Evolutionary conservation across 2,113 vertebrate genomes (phyloP), one percentile per base, ranked within the genome.

Genomic region (Mohoua ochrocephala): DNA sequence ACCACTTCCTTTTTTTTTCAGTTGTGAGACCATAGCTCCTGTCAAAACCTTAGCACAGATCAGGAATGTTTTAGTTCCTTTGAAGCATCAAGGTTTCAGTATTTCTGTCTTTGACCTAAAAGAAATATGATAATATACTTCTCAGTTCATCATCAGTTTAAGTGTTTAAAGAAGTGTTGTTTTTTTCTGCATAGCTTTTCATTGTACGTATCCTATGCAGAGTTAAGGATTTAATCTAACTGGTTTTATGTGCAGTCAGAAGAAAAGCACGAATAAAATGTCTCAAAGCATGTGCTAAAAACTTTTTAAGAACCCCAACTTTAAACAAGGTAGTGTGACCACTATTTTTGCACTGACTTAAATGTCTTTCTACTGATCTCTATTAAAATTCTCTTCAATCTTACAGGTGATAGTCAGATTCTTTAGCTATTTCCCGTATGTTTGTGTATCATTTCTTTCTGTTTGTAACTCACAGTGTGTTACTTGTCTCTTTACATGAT

Each of bases 401-500:
- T 85, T 41, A 14, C 4, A 61, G 6, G 5, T 12, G 7, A 35
- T 49, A 9, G n/a, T 77, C 21, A 88, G 30, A n/a, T 35, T 80
- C 6, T 42, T 74, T 67, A 52, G 5, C 3, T 53, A 69, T 73
- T 75, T 73, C 6, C 7, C 0, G 2, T 81, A 69, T 41, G 3
- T 64, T 54, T 85, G 7, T 76, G 4, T 42, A 45, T 67, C 0
- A 50, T 83, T 85, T 95, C 3, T 54, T 96, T 91, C 39, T 83
- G 3, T 65, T 93, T 84, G 30, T n/a, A 63, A 60, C 35, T 92
- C 35, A 52, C 27, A 74, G 11, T 83, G 10, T 63, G 33, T 69
- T 89, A 81, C 73, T 89, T 89, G 24, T n/a, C 23, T 83, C 45
- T 61, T 91, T 95, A 75, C 52, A 80, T 65, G 82, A 81, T 83